Conservation (phyloP, 92 coral and sea anemone genomes). For the Palythoa caribaeorum region DNA sequence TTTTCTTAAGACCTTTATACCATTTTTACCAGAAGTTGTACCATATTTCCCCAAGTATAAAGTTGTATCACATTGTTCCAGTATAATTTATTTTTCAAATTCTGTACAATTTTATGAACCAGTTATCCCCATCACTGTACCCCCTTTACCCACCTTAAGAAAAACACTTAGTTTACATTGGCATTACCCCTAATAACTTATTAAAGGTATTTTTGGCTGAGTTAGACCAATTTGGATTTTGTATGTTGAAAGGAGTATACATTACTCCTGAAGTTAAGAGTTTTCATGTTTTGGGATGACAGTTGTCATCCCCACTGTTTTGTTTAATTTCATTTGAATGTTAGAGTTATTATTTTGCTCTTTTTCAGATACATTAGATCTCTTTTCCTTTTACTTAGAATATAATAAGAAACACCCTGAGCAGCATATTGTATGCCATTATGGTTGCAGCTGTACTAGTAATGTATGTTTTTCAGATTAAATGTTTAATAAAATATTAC, state of each 20-base stretch:
- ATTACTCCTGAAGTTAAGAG: slow-evolving; percentile 29
- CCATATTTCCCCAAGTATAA: slow-evolving; percentile 32
- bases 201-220: slow-evolving; percentile 24
- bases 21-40: slow-evolving; percentile 25
- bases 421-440: slow-evolving; percentile 25
- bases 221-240: slow-evolving; percentile 26
- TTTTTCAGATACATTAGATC: slow-evolving; percentile 23
- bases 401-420: slow-evolving; percentile 26
- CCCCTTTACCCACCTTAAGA: slow-evolving; percentile 12
- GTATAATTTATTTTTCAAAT: slow-evolving; percentile 27
- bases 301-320: slow-evolving; percentile 35
- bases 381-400: slow-evolving; percentile 17
- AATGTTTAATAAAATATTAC: slow-evolving; percentile 30
- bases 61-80: slow-evolving; percentile 34
- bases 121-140: slow-evolving; percentile 15
- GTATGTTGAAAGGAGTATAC: slow-evolving; percentile 27
- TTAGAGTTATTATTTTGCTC: slow-evolving; percentile 32
- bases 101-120: slow-evolving; percentile 28
- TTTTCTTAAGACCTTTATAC: slow-evolving; percentile 25
- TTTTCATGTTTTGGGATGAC: slow-evolving; percentile 34
- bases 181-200: slow-evolving; percentile 28
- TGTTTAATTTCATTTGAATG: slow-evolving; percentile 34
- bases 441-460: slow-evolving; percentile 32
- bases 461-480: slow-evolving; percentile 28
- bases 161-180: slow-evolving; percentile 22